Evolutionary conservation across 37 sponge, comb jelly and placozoan genomes (phyloP).

Genomic region (Mnemiopsis leidyi): DNA sequence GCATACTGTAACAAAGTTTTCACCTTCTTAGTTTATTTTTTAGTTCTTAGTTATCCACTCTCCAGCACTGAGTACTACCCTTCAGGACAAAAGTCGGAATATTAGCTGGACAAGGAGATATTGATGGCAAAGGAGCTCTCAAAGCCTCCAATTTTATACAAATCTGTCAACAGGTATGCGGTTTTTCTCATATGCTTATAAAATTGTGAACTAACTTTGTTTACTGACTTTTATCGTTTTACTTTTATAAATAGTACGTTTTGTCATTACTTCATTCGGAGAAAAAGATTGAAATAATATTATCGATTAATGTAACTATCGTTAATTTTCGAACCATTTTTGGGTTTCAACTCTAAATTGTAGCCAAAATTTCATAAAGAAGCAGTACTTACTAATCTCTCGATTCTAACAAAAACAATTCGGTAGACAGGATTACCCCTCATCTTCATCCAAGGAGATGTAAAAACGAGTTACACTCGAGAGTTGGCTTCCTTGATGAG

Average conservation of each 20-base stretch:
- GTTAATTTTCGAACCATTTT: no score
- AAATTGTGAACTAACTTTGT: no score
- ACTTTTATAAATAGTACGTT: no score
- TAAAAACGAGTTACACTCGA: not conserved
- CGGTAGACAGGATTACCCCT: conserved; percentile 19
- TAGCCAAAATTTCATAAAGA: no score
- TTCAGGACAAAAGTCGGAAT: conserved; percentile 19
- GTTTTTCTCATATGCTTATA: no score
- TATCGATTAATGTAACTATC: no score
- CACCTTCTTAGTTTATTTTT: not conserved
- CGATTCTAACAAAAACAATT: no score
- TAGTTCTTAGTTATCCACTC: not conserved
- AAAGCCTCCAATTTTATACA: conserved; percentile 56
- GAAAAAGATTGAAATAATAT: no score
- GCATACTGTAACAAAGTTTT: not conserved
- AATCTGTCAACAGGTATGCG: conserved; percentile 63
- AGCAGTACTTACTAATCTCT: not conserved
- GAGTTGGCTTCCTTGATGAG: conserved; percentile 57
- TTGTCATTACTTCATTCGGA: no score
- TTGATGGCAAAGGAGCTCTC: conserved; percentile 53
- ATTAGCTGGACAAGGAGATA: conserved; percentile 2
- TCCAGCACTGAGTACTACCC: not conserved
- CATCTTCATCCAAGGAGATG: conserved; percentile 26
- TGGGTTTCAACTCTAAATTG: no score
- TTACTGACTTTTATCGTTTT: no score